These are phyloP conservation scores for Trachymyrmex septentrionalis DNA, from an alignment of 1,140 invertebrate species.

Conservation along the genomic window DNA sequence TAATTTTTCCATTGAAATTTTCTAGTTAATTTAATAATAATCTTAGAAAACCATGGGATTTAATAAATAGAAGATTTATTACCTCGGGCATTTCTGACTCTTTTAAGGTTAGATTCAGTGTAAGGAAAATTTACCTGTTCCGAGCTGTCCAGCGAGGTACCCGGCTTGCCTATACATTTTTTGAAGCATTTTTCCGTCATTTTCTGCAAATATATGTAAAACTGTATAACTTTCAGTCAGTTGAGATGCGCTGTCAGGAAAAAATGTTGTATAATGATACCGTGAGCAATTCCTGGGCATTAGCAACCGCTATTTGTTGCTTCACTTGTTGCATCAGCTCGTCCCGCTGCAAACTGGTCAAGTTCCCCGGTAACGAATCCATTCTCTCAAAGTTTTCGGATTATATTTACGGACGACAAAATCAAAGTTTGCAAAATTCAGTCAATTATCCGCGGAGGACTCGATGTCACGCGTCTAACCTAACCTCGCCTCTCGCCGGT, in stretches of 20 bases:
- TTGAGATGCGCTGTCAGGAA: not conserved
- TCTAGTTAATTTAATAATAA: not conserved
- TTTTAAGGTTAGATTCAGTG: constrained; percentile 40
- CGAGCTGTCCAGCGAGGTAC: constrained; percentile 95
- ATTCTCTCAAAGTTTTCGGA: constrained; percentile 52
- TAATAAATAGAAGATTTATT: not conserved
- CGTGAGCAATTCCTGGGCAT: constrained; percentile 96
- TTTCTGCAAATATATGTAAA: constrained; percentile 90
- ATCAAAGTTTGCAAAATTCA: not conserved
- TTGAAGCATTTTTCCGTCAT: constrained; percentile 99
- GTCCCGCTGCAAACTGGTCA: constrained; percentile 92
- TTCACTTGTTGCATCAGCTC: constrained; percentile 98
- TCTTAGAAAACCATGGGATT: not conserved
- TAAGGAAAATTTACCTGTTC: constrained; percentile 91
- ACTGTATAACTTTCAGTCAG: constrained; percentile 69
- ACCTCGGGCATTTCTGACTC: not conserved
- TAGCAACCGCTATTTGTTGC: constrained; percentile 97
- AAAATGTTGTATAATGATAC: constrained; percentile 86
- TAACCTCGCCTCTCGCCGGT: constrained; percentile 32
- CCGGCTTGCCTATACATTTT: constrained; percentile 97
- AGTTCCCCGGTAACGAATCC: constrained; percentile 76
- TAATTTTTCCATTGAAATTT: not conserved
- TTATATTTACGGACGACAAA: not conserved
- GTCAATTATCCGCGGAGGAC: too few species aligned
- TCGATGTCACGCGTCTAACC: not conserved